phyloP scores from a whole-genome alignment of 2,888 invertebrate genomes.

The Xanthorhoe spadicearia region DNA sequence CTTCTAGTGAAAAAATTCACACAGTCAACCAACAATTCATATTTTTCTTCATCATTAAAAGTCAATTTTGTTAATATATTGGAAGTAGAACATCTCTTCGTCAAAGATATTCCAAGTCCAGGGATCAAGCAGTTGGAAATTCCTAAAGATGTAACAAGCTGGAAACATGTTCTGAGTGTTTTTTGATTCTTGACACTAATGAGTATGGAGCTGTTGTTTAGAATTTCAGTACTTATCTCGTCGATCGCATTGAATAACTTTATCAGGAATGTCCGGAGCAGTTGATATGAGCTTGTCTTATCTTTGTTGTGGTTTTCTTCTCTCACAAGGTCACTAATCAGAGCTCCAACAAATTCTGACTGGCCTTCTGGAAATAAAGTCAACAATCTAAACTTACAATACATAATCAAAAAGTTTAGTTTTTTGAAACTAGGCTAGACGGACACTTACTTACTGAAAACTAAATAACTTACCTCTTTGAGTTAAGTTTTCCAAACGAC shows the following conservation, averaged over 20 bases:
- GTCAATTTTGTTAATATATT: slow-evolving; percentile 59
- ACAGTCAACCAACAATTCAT: slow-evolving; percentile 78
- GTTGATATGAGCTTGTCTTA: slow-evolving; percentile 45
- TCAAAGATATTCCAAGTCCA: slow-evolving; percentile 85
- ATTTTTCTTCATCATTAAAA: slow-evolving; percentile 78
- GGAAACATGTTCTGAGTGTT: slow-evolving; percentile 85
- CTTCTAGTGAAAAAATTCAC: slow-evolving; percentile 78
- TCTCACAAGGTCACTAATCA: slow-evolving; percentile 41
- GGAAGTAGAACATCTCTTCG: slow-evolving; percentile 71
- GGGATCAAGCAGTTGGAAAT: slow-evolving; percentile 87
- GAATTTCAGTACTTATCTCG: slow-evolving; percentile 60
- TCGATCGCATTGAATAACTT: slow-evolving; percentile 75
- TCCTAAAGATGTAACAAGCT: slow-evolving; percentile 87
- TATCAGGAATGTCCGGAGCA: slow-evolving; percentile 71
- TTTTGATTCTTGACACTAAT: slow-evolving; percentile 89
- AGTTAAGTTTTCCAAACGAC: slow-evolving; percentile 55
- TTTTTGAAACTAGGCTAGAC: background rate
- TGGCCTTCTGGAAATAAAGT: slow-evolving; percentile 59
- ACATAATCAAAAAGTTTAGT: background rate
- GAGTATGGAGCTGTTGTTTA: slow-evolving; percentile 63
- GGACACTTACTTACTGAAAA: background rate
- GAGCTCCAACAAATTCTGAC: slow-evolving; percentile 52
- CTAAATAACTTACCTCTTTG: slow-evolving; percentile 53
- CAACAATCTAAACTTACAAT: background rate
- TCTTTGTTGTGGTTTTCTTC: slow-evolving; percentile 33